Evolutionary conservation across 2,113 vertebrate species (phyloP).

Genomic region (Oryzias javanicus): DNA sequence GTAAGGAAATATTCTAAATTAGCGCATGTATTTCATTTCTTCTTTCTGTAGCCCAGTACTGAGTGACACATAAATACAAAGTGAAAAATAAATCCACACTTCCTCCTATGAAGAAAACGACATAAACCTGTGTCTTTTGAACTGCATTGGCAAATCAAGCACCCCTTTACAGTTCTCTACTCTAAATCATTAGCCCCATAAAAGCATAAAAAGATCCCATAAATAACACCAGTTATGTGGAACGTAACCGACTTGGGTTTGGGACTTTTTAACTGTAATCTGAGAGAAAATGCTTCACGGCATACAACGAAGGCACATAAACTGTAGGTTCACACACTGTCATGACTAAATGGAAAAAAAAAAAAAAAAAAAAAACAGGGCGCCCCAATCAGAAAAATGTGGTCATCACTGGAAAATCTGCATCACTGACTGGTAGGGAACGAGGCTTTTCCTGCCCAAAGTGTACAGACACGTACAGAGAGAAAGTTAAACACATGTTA

Average conservation of each 20-base stretch:
- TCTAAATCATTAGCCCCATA: neutral
- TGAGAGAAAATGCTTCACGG: neutral
- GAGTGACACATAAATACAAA: too few relatives aligned
- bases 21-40: too few relatives aligned
- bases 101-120: slow-evolving; percentile 28
- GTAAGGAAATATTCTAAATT: too few relatives aligned
- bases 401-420: slow-evolving; percentile 75
- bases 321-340: slow-evolving; percentile 18
- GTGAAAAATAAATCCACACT: slow-evolving; percentile 48
- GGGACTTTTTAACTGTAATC: neutral
- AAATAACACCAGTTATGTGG: neutral
- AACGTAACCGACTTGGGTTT: neutral
- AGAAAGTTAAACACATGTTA: slow-evolving; percentile 9
- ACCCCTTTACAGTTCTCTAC: neutral
- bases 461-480: slow-evolving; percentile 31
- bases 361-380: slow-evolving; percentile 35
- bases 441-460: slow-evolving; percentile 58
- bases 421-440: slow-evolving; percentile 46
- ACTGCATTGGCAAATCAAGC: slow-evolving; percentile 1
- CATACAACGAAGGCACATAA: slow-evolving; percentile 1
- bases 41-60: too few relatives aligned
- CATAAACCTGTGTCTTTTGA: slow-evolving; percentile 46
- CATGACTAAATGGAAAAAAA: slow-evolving; percentile 33
- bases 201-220: neutral
- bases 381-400: slow-evolving; percentile 56